phyloP scores from a whole-genome alignment of 2,888 invertebrate species.

The Hartigia nigra region DNA sequence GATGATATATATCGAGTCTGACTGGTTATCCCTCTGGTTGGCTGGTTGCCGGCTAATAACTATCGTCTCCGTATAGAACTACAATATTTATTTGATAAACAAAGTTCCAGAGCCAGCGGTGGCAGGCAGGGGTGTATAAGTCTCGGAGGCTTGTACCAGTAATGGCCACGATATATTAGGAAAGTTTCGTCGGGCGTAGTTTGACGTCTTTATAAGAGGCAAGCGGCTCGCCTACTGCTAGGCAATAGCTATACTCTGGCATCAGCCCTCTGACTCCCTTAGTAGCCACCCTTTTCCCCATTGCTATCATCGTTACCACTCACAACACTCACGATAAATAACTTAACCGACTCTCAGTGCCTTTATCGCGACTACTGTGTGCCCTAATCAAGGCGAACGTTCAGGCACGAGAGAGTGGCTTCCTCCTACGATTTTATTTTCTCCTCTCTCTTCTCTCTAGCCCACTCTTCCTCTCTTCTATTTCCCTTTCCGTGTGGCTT shows the following conservation, averaged over 20 bases:
- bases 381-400: neutral
- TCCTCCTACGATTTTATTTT: slow-evolving; percentile 42
- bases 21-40: neutral
- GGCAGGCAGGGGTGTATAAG: slow-evolving; percentile 38
- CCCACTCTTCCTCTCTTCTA: neutral
- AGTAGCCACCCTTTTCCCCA: slow-evolving; percentile 22
- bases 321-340: slow-evolving; percentile 36
- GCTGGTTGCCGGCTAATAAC: slow-evolving; percentile 29
- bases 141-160: slow-evolving; percentile 55
- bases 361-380: neutral
- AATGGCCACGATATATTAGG: slow-evolving; percentile 57
- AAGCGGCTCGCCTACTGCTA: slow-evolving; percentile 44
- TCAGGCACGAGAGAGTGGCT: slow-evolving; percentile 50
- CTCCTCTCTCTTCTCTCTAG: slow-evolving; percentile 11
- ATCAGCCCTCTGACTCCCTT: neutral
- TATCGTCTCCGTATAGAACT: slow-evolving; percentile 24
- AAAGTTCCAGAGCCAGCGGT: slow-evolving; percentile 47
- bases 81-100: slow-evolving; percentile 58
- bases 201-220: slow-evolving; percentile 57
- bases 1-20: slow-evolving; percentile 17
- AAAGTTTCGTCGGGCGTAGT: slow-evolving; percentile 56
- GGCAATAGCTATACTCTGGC: neutral
- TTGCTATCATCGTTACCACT: slow-evolving; percentile 43
- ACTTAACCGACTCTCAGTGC: slow-evolving; percentile 24
- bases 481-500: slow-evolving; percentile 1